phyloP scores from a whole-genome alignment of 2,888 invertebrate genomes.

The Nomada fucata region DNA sequence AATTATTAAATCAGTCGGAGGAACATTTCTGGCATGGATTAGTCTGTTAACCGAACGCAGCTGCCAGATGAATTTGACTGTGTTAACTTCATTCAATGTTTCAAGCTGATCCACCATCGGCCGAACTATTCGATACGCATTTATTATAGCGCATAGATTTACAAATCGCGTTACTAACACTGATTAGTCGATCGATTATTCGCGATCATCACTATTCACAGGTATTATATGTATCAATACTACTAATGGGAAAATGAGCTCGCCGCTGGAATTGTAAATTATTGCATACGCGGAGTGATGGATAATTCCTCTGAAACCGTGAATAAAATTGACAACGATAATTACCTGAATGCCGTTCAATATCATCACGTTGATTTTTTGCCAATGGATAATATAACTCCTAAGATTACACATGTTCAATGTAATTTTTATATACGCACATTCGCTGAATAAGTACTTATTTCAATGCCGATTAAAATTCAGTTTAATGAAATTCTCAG shows the following conservation, averaged over 20 bases:
- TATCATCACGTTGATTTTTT: neutral
- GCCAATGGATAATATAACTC: too few species aligned
- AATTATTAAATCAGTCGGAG: neutral
- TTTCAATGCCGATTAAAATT: neutral
- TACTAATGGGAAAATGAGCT: neutral
- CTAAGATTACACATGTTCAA: too few species aligned
- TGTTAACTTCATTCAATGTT: slow-evolving; percentile 5
- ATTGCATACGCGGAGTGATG: neutral
- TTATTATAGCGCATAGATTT: slow-evolving; percentile 20
- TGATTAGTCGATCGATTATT: slow-evolving; percentile 27
- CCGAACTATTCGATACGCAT: neutral
- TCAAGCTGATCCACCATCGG: slow-evolving; percentile 2
- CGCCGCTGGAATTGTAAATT: neutral
- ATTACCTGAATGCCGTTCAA: neutral
- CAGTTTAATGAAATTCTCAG: neutral
- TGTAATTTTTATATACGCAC: too few species aligned
- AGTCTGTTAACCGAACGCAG: neutral
- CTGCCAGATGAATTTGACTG: neutral
- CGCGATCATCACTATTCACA: slow-evolving; percentile 7
- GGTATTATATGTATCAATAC: neutral
- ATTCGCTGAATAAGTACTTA: too few species aligned
- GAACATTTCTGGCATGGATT: neutral
- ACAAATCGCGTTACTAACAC: slow-evolving; percentile 13
- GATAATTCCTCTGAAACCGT: neutral
- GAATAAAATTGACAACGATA: neutral